These are phyloP conservation scores for Plebejus melissa DNA, from an alignment of 2,888 invertebrate genomes.

Conservation along the genomic window DNA sequence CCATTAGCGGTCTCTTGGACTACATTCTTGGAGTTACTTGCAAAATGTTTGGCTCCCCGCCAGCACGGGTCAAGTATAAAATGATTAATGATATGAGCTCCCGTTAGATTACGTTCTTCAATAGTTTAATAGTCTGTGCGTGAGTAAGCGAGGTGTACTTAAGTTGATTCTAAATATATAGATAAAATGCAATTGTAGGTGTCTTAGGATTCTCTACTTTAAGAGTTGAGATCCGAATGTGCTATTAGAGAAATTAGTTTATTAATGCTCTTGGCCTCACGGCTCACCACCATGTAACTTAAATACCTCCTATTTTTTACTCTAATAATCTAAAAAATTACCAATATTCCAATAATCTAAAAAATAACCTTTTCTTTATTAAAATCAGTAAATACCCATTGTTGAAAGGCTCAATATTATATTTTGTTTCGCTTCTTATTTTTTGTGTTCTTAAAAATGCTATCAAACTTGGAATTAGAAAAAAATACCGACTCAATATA, in stretches of 20 bases:
- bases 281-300: too few species aligned
- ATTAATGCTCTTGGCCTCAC: too few species aligned
- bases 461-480: not conserved
- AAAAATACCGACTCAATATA: not conserved
- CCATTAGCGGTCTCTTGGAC: conserved; percentile 3
- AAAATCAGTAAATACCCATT: not conserved
- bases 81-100: conserved; percentile 19
- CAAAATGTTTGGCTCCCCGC: conserved; percentile 21
- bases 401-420: not conserved
- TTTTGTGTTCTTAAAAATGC: not conserved
- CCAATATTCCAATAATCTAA: too few species aligned
- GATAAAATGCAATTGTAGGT: not conserved
- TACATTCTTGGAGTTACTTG: conserved; percentile 19
- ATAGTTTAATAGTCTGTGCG: not conserved
- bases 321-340: too few species aligned
- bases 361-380: too few species aligned
- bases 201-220: not conserved
- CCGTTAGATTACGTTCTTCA: not conserved
- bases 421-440: not conserved
- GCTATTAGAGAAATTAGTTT: not conserved
- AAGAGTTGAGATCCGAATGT: not conserved
- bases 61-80: not conserved
- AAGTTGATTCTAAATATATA: not conserved
- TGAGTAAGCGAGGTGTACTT: not conserved
- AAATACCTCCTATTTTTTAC: too few species aligned